Evolutionary conservation across 1,140 invertebrate genomes (phyloP).

Genomic region (Ectropis grisescens): DNA sequence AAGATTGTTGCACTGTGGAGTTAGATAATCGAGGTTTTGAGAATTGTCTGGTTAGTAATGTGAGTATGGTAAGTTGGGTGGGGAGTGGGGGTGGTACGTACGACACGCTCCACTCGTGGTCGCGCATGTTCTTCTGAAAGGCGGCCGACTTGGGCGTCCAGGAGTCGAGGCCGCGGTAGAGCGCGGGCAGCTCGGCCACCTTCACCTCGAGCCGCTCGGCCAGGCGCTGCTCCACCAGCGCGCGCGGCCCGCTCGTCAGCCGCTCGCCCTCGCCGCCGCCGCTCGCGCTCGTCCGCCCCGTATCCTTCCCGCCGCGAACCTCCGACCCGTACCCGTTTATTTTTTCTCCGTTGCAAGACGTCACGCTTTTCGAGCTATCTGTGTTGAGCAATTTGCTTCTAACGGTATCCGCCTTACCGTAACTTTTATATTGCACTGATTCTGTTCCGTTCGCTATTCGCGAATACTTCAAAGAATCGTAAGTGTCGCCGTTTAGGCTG

Average conservation of each 20-base stretch:
- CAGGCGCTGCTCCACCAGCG: slow-evolving; percentile 50
- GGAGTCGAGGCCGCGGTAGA: slow-evolving; percentile 73
- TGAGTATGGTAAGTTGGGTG: too few species aligned
- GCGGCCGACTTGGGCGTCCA: slow-evolving; percentile 75
- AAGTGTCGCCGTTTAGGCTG: slow-evolving; percentile 49
- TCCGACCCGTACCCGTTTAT: slow-evolving; percentile 40
- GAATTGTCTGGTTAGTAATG: too few species aligned
- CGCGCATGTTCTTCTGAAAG: slow-evolving; percentile 67
- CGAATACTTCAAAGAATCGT: slow-evolving; percentile 65
- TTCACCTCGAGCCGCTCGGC: slow-evolving; percentile 57
- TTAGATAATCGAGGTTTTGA: slow-evolving; percentile 3
- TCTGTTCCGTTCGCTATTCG: slow-evolving; percentile 59
- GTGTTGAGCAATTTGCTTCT: slow-evolving; percentile 59
- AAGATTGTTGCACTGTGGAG: too few species aligned
- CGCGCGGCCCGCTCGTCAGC: slow-evolving; percentile 54
- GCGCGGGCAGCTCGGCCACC: slow-evolving; percentile 72
- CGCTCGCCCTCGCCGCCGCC: slow-evolving; percentile 44
- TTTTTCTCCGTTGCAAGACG: slow-evolving; percentile 57
- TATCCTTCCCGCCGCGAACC: slow-evolving; percentile 39
- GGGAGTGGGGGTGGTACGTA: too few species aligned
- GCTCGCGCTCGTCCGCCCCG: slow-evolving; percentile 45
- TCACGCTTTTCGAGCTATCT: slow-evolving; percentile 58
- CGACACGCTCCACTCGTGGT: slow-evolving; percentile 70
- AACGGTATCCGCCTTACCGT: slow-evolving; percentile 58
- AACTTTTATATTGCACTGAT: slow-evolving; percentile 59